Evolutionary conservation across 2,888 invertebrate genomes (phyloP).

Genomic region (Hirtodrosophila trivittata): DNA sequence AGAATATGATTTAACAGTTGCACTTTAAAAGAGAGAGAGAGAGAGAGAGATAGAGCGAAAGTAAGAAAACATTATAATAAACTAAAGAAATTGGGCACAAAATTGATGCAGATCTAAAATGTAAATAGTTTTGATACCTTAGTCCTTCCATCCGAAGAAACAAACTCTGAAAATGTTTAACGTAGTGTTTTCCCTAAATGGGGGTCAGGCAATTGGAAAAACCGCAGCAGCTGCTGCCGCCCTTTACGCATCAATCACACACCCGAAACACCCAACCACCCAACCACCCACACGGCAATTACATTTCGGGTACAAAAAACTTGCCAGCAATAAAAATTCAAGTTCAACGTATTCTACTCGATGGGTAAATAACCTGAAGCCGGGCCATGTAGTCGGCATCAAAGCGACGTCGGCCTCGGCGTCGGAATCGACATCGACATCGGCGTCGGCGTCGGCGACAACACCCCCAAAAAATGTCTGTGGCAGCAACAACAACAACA

Average conservation of each 20-base stretch:
- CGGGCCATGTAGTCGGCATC: constrained; percentile 33
- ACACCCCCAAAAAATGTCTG: constrained; percentile 51
- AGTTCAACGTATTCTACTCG: constrained; percentile 68
- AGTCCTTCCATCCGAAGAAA: too few relatives aligned
- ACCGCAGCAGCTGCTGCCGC: constrained; percentile 9
- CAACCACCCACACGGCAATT: constrained; percentile 15
- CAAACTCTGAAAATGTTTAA: too few relatives aligned
- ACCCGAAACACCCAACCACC: not conserved
- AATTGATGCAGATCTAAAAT: too few relatives aligned
- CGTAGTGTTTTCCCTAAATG: too few relatives aligned
- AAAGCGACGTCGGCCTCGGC: constrained; percentile 12
- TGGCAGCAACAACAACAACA: constrained; percentile 19
- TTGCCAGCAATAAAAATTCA: constrained; percentile 59
- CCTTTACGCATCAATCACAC: not conserved
- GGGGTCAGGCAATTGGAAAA: constrained; percentile 10
- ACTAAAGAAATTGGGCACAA: too few relatives aligned
- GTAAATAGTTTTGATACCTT: too few relatives aligned
- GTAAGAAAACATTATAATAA: not conserved
- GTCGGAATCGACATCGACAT: constrained; percentile 6
- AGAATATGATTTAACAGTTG: too few relatives aligned
- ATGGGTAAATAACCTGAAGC: constrained; percentile 71
- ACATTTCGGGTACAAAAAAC: constrained; percentile 34
- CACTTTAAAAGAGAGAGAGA: too few relatives aligned
- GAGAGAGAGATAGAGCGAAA: too few relatives aligned
- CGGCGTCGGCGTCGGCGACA: constrained; percentile 37